phyloP scores from a whole-genome alignment of 1,140 invertebrate species.

The Drosophila kanapiae region DNA sequence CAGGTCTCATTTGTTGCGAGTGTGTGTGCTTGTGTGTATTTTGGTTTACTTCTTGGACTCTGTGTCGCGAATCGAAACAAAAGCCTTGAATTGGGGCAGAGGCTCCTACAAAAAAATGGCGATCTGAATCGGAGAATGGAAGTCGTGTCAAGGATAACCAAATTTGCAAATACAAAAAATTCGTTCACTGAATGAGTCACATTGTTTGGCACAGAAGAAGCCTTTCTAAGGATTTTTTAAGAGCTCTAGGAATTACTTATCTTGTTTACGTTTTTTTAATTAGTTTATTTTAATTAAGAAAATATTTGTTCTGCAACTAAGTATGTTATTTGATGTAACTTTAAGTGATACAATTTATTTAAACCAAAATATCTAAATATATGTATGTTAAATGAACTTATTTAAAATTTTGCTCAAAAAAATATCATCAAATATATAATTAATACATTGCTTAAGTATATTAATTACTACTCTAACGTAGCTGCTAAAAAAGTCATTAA shows the following conservation, averaged over 20 bases:
- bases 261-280: neutral
- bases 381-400: too few relatives aligned
- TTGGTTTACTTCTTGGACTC: constrained; percentile 21
- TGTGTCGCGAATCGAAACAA: constrained; percentile 54
- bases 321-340: too few relatives aligned
- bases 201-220: neutral
- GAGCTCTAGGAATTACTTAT: neutral
- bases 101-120: constrained; percentile 3
- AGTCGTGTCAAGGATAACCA: constrained; percentile 7
- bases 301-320: too few relatives aligned
- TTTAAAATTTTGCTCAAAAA: too few relatives aligned
- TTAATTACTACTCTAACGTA: too few relatives aligned
- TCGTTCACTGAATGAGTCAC: constrained; percentile 2
- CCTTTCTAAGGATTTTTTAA: neutral
- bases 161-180: neutral
- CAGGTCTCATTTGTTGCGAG: constrained; percentile 35
- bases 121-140: constrained; percentile 15
- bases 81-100: constrained; percentile 47
- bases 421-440: too few relatives aligned
- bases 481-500: too few relatives aligned
- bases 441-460: too few relatives aligned
- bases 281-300: neutral
- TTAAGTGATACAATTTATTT: too few relatives aligned
- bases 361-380: too few relatives aligned
- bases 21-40: neutral